These are phyloP conservation scores for Dryobota labecula DNA, from an alignment of 2,888 invertebrate species.

Conservation along the genomic window DNA sequence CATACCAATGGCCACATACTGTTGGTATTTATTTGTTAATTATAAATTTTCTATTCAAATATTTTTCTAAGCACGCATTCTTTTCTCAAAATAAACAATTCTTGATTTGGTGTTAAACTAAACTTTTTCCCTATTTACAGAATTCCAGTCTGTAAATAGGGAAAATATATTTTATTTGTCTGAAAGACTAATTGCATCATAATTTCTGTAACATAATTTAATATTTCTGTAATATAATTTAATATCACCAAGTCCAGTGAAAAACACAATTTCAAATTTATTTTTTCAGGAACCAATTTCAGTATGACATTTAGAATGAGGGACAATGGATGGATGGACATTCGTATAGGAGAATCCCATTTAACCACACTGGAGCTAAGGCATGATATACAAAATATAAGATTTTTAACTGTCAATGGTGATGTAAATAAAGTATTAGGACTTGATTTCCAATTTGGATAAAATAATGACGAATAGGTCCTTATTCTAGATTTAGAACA, in stretches of 20 bases:
- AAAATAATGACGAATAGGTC: not conserved
- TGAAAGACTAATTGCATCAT: not conserved
- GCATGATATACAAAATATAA: slow-evolving; percentile 74
- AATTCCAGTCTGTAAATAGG: not conserved
- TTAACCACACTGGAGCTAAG: slow-evolving; percentile 68
- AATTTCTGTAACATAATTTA: not conserved
- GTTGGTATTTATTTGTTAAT: not conserved
- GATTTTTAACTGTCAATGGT: slow-evolving; percentile 75
- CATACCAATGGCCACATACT: not conserved
- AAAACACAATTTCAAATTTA: slow-evolving; percentile 17
- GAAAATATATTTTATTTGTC: not conserved
- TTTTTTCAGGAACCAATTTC: slow-evolving; percentile 71
- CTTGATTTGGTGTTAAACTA: not conserved
- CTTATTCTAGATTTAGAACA: not conserved
- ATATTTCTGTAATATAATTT: not conserved
- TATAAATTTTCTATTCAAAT: not conserved
- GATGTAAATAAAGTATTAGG: slow-evolving; percentile 73
- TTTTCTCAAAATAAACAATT: not conserved
- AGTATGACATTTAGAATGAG: slow-evolving; percentile 64
- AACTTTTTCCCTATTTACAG: not conserved
- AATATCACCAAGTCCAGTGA: not conserved
- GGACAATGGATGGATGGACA: slow-evolving; percentile 55
- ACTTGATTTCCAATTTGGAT: slow-evolving; percentile 73
- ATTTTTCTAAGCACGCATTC: not conserved
- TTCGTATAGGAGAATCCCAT: slow-evolving; percentile 65